Conservation (phyloP, 37 sponge, comb jelly and placozoan genomes). For the Axinella damicornis region DNA sequence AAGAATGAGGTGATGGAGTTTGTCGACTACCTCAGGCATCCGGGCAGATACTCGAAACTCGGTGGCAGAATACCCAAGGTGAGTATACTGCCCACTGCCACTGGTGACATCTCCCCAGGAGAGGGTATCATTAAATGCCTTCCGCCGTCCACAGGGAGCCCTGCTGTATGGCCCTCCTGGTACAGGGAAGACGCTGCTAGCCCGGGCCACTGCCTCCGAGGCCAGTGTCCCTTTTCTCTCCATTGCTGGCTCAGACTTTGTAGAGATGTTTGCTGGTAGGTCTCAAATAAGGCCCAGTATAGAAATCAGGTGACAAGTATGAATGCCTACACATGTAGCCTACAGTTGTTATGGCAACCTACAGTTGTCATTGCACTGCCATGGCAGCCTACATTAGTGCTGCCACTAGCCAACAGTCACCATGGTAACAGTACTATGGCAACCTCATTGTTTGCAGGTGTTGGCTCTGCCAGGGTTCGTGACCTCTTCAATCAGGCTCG, state of each 20-base stretch:
- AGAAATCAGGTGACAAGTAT: too few species aligned
- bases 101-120: too few species aligned
- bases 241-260: conserved; percentile 93
- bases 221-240: conserved; percentile 91
- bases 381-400: too few species aligned
- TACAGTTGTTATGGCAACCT: too few species aligned
- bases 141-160: conserved; percentile 80
- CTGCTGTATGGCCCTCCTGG: conserved; percentile 95
- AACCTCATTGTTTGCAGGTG: conserved; percentile 55
- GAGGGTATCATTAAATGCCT: too few species aligned
- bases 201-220: conserved; percentile 89
- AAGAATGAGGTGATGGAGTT: conserved; percentile 93
- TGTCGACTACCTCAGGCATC: conserved; percentile 84
- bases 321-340: too few species aligned
- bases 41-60: conserved; percentile 64
- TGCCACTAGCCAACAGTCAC: too few species aligned
- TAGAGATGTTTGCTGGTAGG: conserved; percentile 92
- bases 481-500: conserved; percentile 87
- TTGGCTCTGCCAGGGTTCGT: conserved; percentile 89
- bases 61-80: conserved; percentile 93
- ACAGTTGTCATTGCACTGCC: too few species aligned
- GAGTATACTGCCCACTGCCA: neutral
- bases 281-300: neutral
- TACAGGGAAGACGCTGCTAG: conserved; percentile 95
- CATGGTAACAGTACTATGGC: too few species aligned